These are phyloP conservation scores for Elymnias hypermnestra DNA, from an alignment of 1,140 invertebrate species.

Conservation along the genomic window DNA sequence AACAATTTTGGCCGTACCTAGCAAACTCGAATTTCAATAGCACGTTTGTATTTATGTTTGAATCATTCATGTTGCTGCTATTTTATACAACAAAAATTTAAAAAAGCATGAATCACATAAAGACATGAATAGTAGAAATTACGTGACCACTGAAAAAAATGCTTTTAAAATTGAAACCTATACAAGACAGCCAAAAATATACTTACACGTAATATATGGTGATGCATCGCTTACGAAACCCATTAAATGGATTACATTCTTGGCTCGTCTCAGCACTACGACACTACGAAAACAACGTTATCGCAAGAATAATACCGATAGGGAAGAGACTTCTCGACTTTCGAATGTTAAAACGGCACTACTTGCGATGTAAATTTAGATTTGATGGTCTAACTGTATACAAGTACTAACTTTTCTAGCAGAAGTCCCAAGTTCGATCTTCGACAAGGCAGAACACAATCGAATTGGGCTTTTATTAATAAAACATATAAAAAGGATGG, in stretches of 20 bases:
- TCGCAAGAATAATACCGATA: conserved; percentile 28
- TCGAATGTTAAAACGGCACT: conserved; percentile 23
- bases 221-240: conserved; percentile 37
- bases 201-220: conserved; percentile 22
- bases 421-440: no score
- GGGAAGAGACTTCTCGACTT: conserved; percentile 7
- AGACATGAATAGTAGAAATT: not conserved
- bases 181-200: conserved; percentile 18
- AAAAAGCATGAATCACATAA: not conserved
- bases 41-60: no score
- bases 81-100: no score
- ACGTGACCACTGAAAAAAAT: not conserved
- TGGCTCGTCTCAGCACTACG: conserved; percentile 32
- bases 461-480: no score
- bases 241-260: conserved; percentile 54
- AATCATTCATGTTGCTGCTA: no score
- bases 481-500: no score
- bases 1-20: no score
- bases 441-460: no score
- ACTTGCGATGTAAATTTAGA: no score
- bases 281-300: conserved; percentile 41
- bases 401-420: no score
- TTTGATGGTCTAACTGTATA: no score
- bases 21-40: no score
- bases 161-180: not conserved